Conservation (phyloP, 2,888 invertebrate genomes). For the Dynastes maya region DNA sequence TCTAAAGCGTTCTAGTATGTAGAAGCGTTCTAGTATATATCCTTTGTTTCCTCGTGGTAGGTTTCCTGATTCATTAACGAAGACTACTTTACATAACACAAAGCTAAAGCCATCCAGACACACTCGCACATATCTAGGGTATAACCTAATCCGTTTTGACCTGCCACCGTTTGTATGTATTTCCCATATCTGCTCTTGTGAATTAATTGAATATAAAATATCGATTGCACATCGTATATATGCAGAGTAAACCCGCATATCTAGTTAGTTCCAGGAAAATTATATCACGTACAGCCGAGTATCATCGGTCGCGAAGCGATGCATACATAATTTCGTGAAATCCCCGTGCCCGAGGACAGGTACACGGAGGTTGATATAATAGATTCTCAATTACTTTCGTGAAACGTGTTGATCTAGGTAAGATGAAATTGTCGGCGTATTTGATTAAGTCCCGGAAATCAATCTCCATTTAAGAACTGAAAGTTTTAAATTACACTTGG, state of each 20-base stretch:
- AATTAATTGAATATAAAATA: constrained; percentile 27
- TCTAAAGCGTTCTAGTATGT: no score
- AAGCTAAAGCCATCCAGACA: constrained; percentile 8
- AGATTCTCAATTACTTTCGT: no score
- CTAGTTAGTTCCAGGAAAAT: not conserved
- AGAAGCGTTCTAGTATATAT: no score
- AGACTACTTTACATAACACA: constrained; percentile 3
- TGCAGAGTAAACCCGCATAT: not conserved
- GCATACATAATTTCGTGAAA: constrained; percentile 17
- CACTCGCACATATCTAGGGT: not conserved
- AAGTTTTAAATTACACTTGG: no score
- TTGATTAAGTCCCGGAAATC: no score
- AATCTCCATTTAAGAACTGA: no score
- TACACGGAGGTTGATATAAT: not conserved
- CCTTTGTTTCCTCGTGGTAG: no score
- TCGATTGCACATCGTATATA: constrained; percentile 14
- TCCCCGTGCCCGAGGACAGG: not conserved
- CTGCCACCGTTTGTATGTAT: not conserved
- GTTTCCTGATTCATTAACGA: no score
- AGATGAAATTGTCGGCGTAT: no score
- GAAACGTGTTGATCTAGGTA: no score
- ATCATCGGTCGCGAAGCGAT: constrained; percentile 5
- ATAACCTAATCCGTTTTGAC: constrained; percentile 16
- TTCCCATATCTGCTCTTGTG: not conserved
- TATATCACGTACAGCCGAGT: constrained; percentile 3